A percentile compares a stretch with the other conserved stretches of the same genome.
Evolutionary conservation across 2,888 invertebrate genomes (phyloP).

Genomic region (Agriopis marginaria): DNA sequence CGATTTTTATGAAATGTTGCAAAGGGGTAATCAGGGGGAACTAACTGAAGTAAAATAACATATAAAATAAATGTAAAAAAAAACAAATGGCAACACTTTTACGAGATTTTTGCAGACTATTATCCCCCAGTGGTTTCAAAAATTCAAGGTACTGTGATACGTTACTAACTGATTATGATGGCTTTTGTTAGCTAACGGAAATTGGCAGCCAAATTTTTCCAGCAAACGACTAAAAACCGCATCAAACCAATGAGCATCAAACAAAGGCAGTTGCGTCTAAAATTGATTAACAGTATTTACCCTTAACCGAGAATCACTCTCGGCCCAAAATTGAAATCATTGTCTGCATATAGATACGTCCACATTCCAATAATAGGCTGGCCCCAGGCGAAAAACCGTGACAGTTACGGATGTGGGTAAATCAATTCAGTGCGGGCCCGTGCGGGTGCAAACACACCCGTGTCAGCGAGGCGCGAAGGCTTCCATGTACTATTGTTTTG

Average conservation of each 20-base stretch:
- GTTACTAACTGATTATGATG: too few species aligned
- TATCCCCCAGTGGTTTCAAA: too few species aligned
- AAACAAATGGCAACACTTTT: too few species aligned
- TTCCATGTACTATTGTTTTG: conserved; percentile 68
- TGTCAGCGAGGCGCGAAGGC: conserved; percentile 67
- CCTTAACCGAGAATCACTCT: conserved; percentile 31
- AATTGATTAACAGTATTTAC: conserved; percentile 36
- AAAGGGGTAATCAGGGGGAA: too few species aligned
- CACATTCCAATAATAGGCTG: conserved; percentile 62
- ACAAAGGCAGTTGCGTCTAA: conserved; percentile 29
- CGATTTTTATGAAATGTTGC: too few species aligned
- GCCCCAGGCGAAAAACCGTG: conserved; percentile 67
- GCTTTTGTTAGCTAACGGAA: too few species aligned
- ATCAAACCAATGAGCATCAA: conserved; percentile 7
- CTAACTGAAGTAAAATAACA: too few species aligned
- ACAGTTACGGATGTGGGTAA: conserved; percentile 81
- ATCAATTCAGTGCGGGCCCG: conserved; percentile 67
- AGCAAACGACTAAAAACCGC: neutral
- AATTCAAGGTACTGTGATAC: too few species aligned
- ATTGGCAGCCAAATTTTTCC: neutral
- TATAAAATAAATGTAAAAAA: too few species aligned
- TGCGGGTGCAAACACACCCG: conserved; percentile 72
- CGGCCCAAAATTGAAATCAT: conserved; percentile 38
- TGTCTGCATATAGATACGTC: conserved; percentile 51
- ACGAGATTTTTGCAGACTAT: too few species aligned